Percentiles rank a stretch among this genome's conserved stretches.
Evolutionary conservation across 2,113 vertebrate species (phyloP).

Genomic region (Charadrius vociferus): DNA sequence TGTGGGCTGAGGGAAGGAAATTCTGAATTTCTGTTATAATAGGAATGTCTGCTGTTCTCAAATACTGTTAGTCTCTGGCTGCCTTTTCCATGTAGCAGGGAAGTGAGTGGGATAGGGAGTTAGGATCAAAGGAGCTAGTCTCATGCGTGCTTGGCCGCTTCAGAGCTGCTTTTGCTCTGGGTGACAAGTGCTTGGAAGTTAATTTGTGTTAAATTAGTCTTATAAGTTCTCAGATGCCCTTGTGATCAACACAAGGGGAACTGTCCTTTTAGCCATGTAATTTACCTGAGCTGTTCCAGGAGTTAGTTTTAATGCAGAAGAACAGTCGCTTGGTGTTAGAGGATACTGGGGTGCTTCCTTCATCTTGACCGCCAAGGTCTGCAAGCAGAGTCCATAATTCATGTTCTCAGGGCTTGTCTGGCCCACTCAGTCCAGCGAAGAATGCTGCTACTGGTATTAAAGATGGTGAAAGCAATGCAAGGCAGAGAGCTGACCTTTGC

Average conservation of each 20-base stretch:
- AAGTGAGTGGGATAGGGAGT: background rate
- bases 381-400: background rate
- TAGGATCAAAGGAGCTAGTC: background rate
- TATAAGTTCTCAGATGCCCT: background rate
- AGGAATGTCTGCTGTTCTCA: background rate
- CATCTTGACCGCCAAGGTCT: rapidly evolving
- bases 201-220: background rate
- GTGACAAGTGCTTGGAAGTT: background rate
- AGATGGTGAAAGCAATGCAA: background rate
- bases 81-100: background rate
- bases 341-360: background rate
- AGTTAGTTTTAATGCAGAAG: background rate
- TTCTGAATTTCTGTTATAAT: background rate
- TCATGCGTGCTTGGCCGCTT: background rate
- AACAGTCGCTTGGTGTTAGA: background rate
- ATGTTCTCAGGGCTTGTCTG: background rate
- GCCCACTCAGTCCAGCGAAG: background rate
- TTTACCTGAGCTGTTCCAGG: background rate
- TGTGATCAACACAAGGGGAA: background rate
- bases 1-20: background rate
- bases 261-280: background rate
- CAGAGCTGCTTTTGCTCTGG: background rate
- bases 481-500: background rate
- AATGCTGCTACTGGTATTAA: background rate
- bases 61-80: background rate